Percentiles rank a stretch among this genome's conserved stretches.
Evolutionary conservation across 2,888 invertebrate genomes (phyloP).

Genomic region (Camponotus fellah): DNA sequence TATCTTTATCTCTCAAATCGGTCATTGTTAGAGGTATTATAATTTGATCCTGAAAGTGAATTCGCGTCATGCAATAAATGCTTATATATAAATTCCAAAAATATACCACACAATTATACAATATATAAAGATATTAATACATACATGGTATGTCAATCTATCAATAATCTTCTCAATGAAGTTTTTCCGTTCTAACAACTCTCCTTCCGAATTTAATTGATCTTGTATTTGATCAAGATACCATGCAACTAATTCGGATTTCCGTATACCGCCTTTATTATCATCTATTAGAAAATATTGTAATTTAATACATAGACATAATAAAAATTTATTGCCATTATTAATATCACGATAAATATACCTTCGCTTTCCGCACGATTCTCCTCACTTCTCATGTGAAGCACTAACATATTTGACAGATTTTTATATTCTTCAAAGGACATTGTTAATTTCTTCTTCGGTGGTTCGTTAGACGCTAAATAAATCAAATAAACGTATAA

Average conservation of each 20-base stretch:
- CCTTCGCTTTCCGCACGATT: conserved; percentile 89
- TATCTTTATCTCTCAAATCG: conserved; percentile 87
- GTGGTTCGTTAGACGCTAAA: conserved; percentile 61
- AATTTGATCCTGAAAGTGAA: conserved; percentile 91
- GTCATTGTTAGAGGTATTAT: conserved; percentile 91
- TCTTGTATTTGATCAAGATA: conserved; percentile 95
- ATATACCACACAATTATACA: neutral
- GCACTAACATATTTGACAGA: conserved; percentile 95
- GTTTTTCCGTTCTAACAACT: conserved; percentile 94
- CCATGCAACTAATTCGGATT: conserved; percentile 96
- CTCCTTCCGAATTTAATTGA: conserved; percentile 96
- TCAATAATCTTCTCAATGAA: conserved; percentile 98
- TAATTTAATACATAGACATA: conserved; percentile 30
- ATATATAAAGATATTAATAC: conserved; percentile 79
- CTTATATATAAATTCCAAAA: neutral
- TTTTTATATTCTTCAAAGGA: conserved; percentile 98
- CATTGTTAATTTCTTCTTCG: conserved; percentile 92
- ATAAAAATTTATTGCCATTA: neutral
- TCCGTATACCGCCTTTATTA: conserved; percentile 90
- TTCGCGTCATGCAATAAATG: conserved; percentile 24
- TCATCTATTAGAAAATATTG: conserved; percentile 57
- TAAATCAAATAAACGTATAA: conserved; percentile 9
- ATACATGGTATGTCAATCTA: conserved; percentile 94
- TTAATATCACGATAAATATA: conserved; percentile 71
- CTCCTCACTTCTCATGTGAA: conserved; percentile 96